A percentile compares a stretch with the other conserved stretches of the same genome.
These are phyloP conservation scores for Lineus longissimus DNA, from an alignment of 1,140 invertebrate species.

Conservation along the genomic window DNA sequence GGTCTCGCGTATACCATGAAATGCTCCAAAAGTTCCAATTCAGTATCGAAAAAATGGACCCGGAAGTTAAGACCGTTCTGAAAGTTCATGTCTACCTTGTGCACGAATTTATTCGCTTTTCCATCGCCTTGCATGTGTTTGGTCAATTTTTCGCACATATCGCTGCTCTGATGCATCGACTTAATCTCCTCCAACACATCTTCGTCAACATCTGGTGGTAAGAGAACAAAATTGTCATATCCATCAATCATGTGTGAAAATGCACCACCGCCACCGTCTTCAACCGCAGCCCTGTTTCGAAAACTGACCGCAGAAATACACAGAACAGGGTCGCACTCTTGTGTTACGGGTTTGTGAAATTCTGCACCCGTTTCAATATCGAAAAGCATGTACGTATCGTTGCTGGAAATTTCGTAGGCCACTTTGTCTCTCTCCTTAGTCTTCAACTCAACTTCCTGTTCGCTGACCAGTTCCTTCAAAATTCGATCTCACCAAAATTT, in stretches of 20 bases:
- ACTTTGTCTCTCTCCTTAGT: background rate
- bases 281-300: background rate
- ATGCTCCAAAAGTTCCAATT: background rate
- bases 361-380: background rate
- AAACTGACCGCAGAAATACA: background rate
- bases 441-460: background rate
- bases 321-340: background rate
- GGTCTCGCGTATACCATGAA: background rate
- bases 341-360: background rate
- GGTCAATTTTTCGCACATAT: background rate
- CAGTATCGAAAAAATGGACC: background rate
- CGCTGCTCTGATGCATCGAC: background rate
- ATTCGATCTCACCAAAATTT: background rate
- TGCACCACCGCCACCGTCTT: too few relatives aligned
- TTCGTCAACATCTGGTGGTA: background rate
- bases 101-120: constrained; percentile 1
- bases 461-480: background rate
- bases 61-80: background rate
- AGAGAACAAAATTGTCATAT: background rate
- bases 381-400: background rate
- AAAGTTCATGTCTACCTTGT: background rate
- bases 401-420: background rate
- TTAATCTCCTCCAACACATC: background rate
- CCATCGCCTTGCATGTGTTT: background rate
- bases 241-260: background rate